Base-by-base conservation (phyloP, 1,140 invertebrate species). In the Microplitis mediator region DNA sequence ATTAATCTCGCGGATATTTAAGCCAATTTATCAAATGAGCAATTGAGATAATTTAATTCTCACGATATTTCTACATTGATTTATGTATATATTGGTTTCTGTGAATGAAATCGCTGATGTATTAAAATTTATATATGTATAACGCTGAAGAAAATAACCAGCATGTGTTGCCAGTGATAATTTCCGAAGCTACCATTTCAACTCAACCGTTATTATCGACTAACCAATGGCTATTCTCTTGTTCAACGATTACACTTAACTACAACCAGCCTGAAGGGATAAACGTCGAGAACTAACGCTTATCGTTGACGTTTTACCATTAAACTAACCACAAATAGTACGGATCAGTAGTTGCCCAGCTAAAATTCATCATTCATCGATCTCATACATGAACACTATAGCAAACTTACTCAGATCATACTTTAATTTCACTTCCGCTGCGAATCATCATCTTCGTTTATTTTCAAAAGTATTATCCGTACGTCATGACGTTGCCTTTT, bases 331-430 rank as follows among this genome's bases (percentile, higher is more conserved):
- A 4, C 32, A 63, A 70, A 70, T 63, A 50, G 45, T 63, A 39
- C 69, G 52, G 58, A 70, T 70, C 60, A 70, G 69, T 39, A 62
- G 60, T 69, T 60, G 50, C 51, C 52, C 23, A 56, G 8, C 65
- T 68, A 16, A 63, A 75, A 69, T 75, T 64, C 39, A 60, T 62
- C 69, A 45, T 68, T 72, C 73, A 75, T 73, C 73, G 70, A 73
- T 79, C 75, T 79, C 78, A 77, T 74, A 72, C 36, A 64, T 72
- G 23, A 23, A 75, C 71, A 63, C 66, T 56, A 23, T 13, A 58
- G 65, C 45, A 71, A 68, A 74, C 74, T 32, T 23, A 23, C 23
- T 23, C 23, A 23, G 23, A 23, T 23, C 23, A 23, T 62, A 73
- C 70, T 68, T 60, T 75, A 69, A 76, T 79, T 79, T 77, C 54